Conservation (phyloP, 2,797 vertebrate species). For the Tragopan temminckii region DNA sequence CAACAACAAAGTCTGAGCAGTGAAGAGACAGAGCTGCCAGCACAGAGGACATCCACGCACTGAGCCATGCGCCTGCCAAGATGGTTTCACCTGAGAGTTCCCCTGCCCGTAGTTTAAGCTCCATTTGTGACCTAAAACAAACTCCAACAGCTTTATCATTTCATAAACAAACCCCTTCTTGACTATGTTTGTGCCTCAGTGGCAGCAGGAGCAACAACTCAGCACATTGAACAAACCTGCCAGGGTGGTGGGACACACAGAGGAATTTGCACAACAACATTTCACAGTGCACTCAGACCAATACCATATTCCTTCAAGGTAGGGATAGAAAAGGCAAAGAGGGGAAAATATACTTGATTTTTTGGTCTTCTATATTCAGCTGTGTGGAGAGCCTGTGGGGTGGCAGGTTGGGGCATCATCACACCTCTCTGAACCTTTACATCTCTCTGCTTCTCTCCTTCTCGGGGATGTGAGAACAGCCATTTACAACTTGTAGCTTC, state of each 20-base stretch:
- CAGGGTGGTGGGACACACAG: not conserved
- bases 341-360: not conserved
- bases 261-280: not conserved
- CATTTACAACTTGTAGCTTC: not conserved
- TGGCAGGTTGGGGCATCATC: not conserved
- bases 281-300: not conserved
- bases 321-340: not conserved
- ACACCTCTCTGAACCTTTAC: not conserved
- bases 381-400: rapidly evolving
- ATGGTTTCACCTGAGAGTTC: not conserved
- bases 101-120: not conserved
- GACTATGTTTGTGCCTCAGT: not conserved
- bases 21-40: not conserved
- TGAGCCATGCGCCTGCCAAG: not conserved
- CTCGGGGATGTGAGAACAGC: not conserved
- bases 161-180: not conserved
- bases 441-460: not conserved
- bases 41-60: not conserved
- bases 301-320: not conserved
- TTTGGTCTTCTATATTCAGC: not conserved
- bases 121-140: not conserved
- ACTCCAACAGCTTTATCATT: not conserved
- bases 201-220: not conserved
- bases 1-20: not conserved
- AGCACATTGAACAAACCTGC: not conserved